Percentiles rank a stretch among this genome's conserved stretches.
Evolutionary conservation across 2,888 invertebrate species (phyloP).

Genomic region (Platynereis dumerilii): DNA sequence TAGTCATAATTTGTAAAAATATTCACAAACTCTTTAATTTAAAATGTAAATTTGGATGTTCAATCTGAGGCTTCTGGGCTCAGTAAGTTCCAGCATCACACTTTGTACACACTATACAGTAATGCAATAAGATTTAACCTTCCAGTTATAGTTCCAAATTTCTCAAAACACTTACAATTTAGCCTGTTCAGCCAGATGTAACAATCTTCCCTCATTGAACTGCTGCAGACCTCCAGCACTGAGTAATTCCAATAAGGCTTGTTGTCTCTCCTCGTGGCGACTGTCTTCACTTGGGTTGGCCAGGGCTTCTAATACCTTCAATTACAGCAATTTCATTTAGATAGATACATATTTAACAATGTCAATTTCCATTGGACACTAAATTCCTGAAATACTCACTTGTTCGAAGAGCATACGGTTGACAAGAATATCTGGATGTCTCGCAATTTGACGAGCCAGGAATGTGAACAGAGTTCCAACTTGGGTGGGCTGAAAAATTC

Average conservation of each 20-base stretch:
- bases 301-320: slow-evolving; percentile 67
- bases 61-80: too few relatives aligned
- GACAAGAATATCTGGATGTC: slow-evolving; percentile 64
- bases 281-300: slow-evolving; percentile 63
- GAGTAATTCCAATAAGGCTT: slow-evolving; percentile 75
- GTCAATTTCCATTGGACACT: too few relatives aligned
- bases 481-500: slow-evolving; percentile 66
- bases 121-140: too few relatives aligned
- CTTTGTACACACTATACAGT: too few relatives aligned
- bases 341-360: too few relatives aligned
- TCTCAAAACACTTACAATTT: slow-evolving; percentile 69
- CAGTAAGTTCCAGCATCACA: too few relatives aligned
- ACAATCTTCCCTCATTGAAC: slow-evolving; percentile 69
- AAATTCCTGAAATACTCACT: too few relatives aligned
- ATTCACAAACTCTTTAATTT: too few relatives aligned
- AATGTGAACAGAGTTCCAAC: slow-evolving; percentile 73
- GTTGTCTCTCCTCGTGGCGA: slow-evolving; percentile 73
- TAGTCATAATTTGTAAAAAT: too few relatives aligned
- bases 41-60: too few relatives aligned
- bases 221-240: slow-evolving; percentile 69
- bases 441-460: slow-evolving; percentile 72
- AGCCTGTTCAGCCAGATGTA: slow-evolving; percentile 72
- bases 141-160: too few relatives aligned
- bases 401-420: slow-evolving; percentile 70
- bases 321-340: too few relatives aligned